phyloP scores from a whole-genome alignment of 2,797 vertebrate species.

The Kryptolebias ocellatus region DNA sequence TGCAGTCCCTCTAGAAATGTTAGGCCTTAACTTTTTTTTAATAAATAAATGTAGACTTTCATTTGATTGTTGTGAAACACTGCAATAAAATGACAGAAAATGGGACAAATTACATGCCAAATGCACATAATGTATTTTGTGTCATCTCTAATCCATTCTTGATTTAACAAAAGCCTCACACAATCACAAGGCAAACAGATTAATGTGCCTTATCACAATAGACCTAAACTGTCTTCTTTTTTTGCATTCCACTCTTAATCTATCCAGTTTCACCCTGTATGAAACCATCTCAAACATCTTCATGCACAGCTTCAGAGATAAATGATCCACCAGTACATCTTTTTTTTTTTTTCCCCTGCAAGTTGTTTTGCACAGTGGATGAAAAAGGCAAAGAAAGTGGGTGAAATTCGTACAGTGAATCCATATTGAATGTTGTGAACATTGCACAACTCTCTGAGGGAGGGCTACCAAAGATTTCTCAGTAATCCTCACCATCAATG shows the following conservation, averaged over 20 bases:
- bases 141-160: not conserved
- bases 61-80: not conserved
- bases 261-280: not conserved
- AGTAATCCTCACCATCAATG: constrained; percentile 31
- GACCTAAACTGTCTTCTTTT: not conserved
- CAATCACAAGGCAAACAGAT: constrained; percentile 3
- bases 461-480: constrained; percentile 33
- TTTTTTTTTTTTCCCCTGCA: constrained; percentile 16
- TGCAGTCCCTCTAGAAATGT: too few relatives aligned
- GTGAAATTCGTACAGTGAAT: constrained; percentile 34
- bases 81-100: constrained; percentile 7
- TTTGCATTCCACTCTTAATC: not conserved
- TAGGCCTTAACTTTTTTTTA: too few relatives aligned
- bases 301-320: not conserved
- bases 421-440: constrained; percentile 33
- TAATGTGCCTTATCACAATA: not conserved
- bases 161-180: not conserved
- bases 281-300: not conserved
- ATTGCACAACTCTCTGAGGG: constrained; percentile 34
- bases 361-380: constrained; percentile 30
- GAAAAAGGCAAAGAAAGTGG: constrained; percentile 35
- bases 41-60: too few relatives aligned
- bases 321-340: constrained; percentile 8
- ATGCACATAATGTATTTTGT: not conserved
- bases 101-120: not conserved